These are phyloP conservation scores for Drosophila monieri DNA, from an alignment of 2,888 invertebrate species.

Conservation along the genomic window DNA sequence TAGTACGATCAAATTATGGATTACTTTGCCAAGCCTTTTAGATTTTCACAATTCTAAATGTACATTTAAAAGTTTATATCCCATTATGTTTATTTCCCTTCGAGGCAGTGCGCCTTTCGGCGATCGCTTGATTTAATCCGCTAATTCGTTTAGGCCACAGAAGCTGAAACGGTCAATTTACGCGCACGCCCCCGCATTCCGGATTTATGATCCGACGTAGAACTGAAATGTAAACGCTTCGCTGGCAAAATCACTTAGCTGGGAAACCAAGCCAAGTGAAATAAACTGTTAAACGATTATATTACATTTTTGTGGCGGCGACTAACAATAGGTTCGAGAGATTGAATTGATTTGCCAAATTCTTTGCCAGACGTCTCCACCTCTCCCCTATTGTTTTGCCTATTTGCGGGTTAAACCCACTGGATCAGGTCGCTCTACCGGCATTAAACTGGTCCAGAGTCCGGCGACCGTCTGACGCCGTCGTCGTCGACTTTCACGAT, in stretches of 20 bases:
- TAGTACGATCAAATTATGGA: not conserved
- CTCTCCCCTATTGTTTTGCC: slow-evolving; percentile 23
- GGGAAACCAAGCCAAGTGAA: slow-evolving; percentile 42
- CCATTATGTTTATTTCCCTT: slow-evolving; percentile 12
- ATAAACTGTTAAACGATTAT: slow-evolving; percentile 64
- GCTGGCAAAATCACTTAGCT: slow-evolving; percentile 69
- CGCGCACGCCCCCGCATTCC: slow-evolving; percentile 19
- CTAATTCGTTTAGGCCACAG: slow-evolving; percentile 40
- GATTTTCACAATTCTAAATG: slow-evolving; percentile 2
- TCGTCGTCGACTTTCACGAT: slow-evolving; percentile 68
- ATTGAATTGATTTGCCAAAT: slow-evolving; percentile 58
- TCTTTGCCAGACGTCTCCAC: slow-evolving; percentile 49
- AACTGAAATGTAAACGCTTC: slow-evolving; percentile 52
- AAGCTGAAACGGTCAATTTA: slow-evolving; percentile 26
- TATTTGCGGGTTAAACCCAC: slow-evolving; percentile 66
- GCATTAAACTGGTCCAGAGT: slow-evolving; percentile 63
- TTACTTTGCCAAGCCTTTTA: not conserved
- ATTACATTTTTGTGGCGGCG: slow-evolving; percentile 50
- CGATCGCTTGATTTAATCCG: slow-evolving; percentile 27
- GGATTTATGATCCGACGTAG: slow-evolving; percentile 31
- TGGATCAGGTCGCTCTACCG: slow-evolving; percentile 10
- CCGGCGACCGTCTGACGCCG: slow-evolving; percentile 64
- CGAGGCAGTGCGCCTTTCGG: slow-evolving; percentile 2
- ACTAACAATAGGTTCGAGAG: slow-evolving; percentile 46
- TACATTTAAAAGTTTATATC: not conserved